Evolutionary conservation across 2,888 invertebrate genomes (phyloP).

Genomic region (Mamestra brassicae): DNA sequence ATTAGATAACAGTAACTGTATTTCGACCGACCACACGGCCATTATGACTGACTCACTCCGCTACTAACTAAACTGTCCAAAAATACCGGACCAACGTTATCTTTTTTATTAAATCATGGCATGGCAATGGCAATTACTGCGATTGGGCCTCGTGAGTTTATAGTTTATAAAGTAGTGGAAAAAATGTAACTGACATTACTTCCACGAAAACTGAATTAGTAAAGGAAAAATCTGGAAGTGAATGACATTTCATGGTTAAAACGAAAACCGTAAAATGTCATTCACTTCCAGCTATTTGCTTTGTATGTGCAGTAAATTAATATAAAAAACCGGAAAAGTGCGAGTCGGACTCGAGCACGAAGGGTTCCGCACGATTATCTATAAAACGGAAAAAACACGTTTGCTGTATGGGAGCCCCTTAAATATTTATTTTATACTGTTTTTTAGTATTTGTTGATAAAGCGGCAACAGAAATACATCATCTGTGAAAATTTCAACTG

Average conservation of each 20-base stretch:
- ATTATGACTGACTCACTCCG: constrained; percentile 29
- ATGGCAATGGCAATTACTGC: constrained; percentile 29
- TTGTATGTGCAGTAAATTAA: not conserved
- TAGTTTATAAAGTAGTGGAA: constrained; percentile 10
- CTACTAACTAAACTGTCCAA: constrained; percentile 30
- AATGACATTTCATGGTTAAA: not conserved
- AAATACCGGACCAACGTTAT: constrained; percentile 33
- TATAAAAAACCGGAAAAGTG: too few relatives aligned
- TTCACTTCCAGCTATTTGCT: too few relatives aligned
- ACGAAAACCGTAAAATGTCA: too few relatives aligned
- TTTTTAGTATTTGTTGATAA: too few relatives aligned
- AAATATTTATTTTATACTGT: too few relatives aligned
- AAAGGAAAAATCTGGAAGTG: constrained; percentile 20
- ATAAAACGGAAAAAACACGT: too few relatives aligned
- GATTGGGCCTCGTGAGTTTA: constrained; percentile 13
- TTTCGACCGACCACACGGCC: not conserved
- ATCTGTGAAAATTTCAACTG: too few relatives aligned
- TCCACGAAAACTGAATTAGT: constrained; percentile 5
- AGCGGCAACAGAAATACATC: too few relatives aligned
- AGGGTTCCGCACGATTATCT: too few relatives aligned
- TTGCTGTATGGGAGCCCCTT: too few relatives aligned
- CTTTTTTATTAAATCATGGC: constrained; percentile 28
- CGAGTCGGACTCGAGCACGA: too few relatives aligned
- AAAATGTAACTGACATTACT: constrained; percentile 21
- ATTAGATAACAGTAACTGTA: constrained; percentile 60